Evolutionary conservation across 2,888 invertebrate species (phyloP), one percentile per base, ranked within the genome.

Genomic region (Venusia cambrica): DNA sequence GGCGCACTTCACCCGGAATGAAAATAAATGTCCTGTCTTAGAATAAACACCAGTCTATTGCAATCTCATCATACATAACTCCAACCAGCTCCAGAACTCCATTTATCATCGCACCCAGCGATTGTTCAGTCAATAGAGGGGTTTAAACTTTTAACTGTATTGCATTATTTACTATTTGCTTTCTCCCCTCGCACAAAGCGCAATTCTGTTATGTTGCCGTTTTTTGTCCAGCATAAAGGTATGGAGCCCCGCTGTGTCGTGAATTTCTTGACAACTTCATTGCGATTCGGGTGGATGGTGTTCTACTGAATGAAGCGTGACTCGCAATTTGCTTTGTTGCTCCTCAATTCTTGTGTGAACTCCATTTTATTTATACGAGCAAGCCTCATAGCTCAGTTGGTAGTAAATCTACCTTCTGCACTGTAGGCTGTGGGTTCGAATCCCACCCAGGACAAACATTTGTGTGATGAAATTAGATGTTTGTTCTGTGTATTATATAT

Each of bases 221-320:
- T 84, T 84, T 84, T 84, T 73, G 66, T 65, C 43, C 36, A 47
- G 51, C 9, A 22, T 20, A 40, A 36, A 44, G 41, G 44, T 46
- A 36, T 44, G 29, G 44, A 50, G 55, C 75, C 78, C 76, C 58
- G 66, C 61, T 43, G 76, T 17, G 59, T 53, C 69, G 66, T 57
- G 57, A 62, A 65, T 61, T 65, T 62, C 75, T 81, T 81, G 84
- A 85, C 85, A 87, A 85, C 87, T 85, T 81, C 78, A 87, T 85
- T 83, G 70, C 68, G 54, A 73, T 68, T 60, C 50, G 49, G 44
- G 48, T 42, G 76, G 69, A 75, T 45, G 70, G 51, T 30, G 46
- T 63, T 61, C 43, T 40, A 50, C 65, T 43, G 60, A 68, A 70
- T 55, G 55, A 32, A 61, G 43, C 61, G 58, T 65, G 59, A 63